A percentile compares a stretch with the other conserved stretches of the same genome.
phyloP scores from a whole-genome alignment of 2,888 invertebrate species.

The Mythimna impura region DNA sequence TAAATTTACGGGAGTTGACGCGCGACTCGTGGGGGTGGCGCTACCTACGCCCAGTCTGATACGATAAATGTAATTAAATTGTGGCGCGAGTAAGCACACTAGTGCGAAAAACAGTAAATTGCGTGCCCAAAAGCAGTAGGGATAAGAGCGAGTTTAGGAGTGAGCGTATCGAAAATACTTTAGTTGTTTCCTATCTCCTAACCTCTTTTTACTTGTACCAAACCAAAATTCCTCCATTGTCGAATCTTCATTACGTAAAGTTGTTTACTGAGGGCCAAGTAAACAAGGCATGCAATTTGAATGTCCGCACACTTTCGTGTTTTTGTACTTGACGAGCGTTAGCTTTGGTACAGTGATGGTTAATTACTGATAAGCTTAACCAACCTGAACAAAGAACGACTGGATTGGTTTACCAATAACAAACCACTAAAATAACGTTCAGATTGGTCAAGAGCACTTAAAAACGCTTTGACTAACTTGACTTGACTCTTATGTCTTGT shows the following conservation, averaged over 20 bases:
- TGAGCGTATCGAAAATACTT: not conserved
- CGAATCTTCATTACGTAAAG: conserved; percentile 78
- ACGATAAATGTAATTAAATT: no score
- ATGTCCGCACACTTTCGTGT: conserved; percentile 41
- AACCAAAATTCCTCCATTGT: conserved; percentile 67
- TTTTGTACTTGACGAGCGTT: conserved; percentile 19
- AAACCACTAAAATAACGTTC: not conserved
- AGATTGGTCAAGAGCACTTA: not conserved
- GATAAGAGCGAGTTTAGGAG: no score
- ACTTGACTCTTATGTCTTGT: no score
- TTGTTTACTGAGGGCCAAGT: conserved; percentile 74
- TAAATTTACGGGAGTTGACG: no score
- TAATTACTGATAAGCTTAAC: conserved; percentile 21
- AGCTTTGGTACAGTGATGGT: not conserved
- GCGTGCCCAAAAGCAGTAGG: no score
- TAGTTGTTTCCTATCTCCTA: not conserved
- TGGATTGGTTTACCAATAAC: not conserved
- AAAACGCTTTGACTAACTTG: not conserved
- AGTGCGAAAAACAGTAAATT: no score
- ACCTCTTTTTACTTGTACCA: conserved; percentile 50
- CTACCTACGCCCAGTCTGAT: no score
- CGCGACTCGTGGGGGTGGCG: no score
- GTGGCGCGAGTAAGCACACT: no score
- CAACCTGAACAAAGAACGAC: not conserved
- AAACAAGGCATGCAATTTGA: conserved; percentile 66